phyloP scores from a whole-genome alignment of 2,113 vertebrate species.

The Spea bombifrons region DNA sequence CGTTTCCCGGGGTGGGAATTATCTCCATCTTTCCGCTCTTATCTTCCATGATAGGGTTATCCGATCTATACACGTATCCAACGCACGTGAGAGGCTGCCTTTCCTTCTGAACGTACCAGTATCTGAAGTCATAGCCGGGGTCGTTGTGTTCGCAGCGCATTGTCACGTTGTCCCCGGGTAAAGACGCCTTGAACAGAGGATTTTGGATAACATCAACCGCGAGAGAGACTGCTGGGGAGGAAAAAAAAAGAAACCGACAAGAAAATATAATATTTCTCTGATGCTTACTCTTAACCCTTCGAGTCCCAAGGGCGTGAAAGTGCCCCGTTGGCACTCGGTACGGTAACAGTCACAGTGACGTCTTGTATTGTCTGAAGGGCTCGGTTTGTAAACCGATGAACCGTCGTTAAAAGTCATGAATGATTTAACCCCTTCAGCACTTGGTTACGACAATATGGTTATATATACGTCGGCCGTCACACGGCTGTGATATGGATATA shows the following conservation, averaged over 20 bases:
- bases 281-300: no score
- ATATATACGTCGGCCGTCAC: no score
- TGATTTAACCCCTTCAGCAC: no score
- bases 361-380: no score
- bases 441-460: no score
- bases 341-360: no score
- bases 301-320: no score
- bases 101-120: conserved; percentile 10
- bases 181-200: neutral
- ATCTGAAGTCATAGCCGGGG: neutral
- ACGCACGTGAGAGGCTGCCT: neutral
- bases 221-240: neutral
- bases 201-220: conserved; percentile 4
- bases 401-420: no score
- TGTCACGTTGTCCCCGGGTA: neutral
- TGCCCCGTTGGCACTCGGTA: no score
- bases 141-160: neutral
- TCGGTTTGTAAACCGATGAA: no score
- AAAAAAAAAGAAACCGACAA: neutral
- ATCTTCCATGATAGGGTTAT: conserved; percentile 12
- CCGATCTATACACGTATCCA: neutral
- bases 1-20: neutral
- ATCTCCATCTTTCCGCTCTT: neutral
- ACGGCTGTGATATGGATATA: no score
- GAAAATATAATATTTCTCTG: no score